A percentile compares a stretch with the other conserved stretches of the same genome.
Conservation (phyloP, 2,797 vertebrate genomes). For the Pantherophis vulpinus region DNA sequence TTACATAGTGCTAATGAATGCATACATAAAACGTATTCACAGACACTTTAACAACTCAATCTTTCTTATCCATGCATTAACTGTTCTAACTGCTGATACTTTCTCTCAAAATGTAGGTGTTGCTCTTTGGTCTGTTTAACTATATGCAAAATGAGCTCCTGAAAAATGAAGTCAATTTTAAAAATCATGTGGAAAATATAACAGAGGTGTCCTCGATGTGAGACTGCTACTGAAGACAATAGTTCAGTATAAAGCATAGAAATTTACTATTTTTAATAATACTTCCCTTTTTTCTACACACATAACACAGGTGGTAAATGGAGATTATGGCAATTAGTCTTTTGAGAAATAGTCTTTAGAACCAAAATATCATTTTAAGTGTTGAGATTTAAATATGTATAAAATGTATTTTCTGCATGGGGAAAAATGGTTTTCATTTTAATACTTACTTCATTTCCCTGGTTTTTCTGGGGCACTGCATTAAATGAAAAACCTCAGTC, state of each 20-base stretch:
- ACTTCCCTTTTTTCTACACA: slow-evolving; percentile 14
- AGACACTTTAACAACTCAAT: not conserved
- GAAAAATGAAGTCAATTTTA: slow-evolving; percentile 22
- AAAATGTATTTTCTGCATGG: slow-evolving; percentile 44
- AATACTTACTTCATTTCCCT: slow-evolving; percentile 64
- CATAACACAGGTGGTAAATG: slow-evolving; percentile 10
- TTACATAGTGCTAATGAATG: not conserved
- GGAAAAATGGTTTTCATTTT: slow-evolving; percentile 42
- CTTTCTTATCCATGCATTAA: not conserved
- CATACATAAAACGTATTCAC: not conserved
- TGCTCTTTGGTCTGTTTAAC: slow-evolving; percentile 11
- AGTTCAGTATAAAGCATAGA: slow-evolving; percentile 1
- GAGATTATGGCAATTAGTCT: slow-evolving; percentile 33
- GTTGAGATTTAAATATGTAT: slow-evolving; percentile 38
- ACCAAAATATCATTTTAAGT: slow-evolving; percentile 36
- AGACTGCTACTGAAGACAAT: not conserved
- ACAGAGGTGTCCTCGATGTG: not conserved
- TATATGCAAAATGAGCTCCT: not conserved
- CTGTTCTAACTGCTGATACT: not conserved
- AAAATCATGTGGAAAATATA: slow-evolving; percentile 25
- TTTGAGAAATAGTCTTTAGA: slow-evolving; percentile 43
- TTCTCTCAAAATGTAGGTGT: not conserved
- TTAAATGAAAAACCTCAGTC: slow-evolving; percentile 75
- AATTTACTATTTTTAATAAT: slow-evolving; percentile 33
- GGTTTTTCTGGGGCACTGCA: slow-evolving; percentile 75